These are phyloP conservation scores for Hylaeus volcanicus DNA, from an alignment of 1,140 invertebrate species.

Conservation along the genomic window DNA sequence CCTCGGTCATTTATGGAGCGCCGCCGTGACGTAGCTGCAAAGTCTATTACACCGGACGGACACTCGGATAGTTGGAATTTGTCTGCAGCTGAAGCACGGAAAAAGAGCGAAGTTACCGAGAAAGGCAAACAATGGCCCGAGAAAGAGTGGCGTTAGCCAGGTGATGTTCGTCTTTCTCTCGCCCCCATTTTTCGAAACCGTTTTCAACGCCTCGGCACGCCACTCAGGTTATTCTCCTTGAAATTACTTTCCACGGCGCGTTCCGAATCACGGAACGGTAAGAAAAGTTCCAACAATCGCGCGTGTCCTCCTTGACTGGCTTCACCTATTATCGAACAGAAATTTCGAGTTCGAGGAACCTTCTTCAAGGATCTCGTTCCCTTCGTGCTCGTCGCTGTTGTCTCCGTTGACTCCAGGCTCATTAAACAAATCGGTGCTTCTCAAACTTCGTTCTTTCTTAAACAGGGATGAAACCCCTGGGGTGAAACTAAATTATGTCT, in stretches of 20 bases:
- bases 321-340: background rate
- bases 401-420: background rate
- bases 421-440: no score
- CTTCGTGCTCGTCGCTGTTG: background rate
- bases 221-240: slow-evolving; percentile 8
- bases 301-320: background rate
- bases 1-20: slow-evolving; percentile 42
- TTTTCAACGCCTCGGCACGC: background rate
- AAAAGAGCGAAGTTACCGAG: background rate
- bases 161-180: no score
- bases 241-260: background rate
- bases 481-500: no score
- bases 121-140: slow-evolving; percentile 8
- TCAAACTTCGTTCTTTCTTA: no score
- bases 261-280: background rate
- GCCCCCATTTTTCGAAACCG: background rate
- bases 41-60: slow-evolving; percentile 44
- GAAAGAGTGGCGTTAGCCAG: background rate
- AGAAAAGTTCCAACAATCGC: slow-evolving; percentile 1
- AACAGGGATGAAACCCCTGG: no score
- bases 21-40: slow-evolving; percentile 29
- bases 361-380: background rate
- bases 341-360: background rate
- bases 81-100: slow-evolving; percentile 35
- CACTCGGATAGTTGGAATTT: slow-evolving; percentile 41